phyloP scores from a whole-genome alignment of 1,140 invertebrate species.

The Aricia agestis region DNA sequence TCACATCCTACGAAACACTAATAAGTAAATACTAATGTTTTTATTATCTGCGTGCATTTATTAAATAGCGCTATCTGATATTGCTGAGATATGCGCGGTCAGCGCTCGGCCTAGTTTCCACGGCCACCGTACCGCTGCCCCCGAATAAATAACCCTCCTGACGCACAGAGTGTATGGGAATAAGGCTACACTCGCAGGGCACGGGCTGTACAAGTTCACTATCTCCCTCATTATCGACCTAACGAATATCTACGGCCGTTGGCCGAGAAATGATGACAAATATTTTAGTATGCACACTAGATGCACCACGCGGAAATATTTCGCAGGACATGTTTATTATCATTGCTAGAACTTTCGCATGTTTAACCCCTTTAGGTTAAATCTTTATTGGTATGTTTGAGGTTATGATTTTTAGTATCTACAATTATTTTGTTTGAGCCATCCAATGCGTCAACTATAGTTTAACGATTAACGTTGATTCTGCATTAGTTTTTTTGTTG shows the following conservation, averaged over 20 bases:
- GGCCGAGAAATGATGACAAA: conserved; percentile 25
- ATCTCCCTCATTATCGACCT: conserved; percentile 21
- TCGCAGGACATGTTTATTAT: background rate
- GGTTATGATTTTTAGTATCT: too few relatives aligned
- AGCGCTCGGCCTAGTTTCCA: background rate
- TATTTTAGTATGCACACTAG: conserved; percentile 1
- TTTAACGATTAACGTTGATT: too few relatives aligned
- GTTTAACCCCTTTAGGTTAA: too few relatives aligned
- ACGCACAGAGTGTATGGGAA: background rate
- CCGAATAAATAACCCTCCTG: background rate
- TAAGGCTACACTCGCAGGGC: conserved; percentile 11
- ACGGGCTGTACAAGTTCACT: conserved; percentile 14
- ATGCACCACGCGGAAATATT: background rate
- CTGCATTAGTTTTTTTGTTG: too few relatives aligned
- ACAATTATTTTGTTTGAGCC: too few relatives aligned
- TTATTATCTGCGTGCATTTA: background rate
- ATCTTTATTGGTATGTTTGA: too few relatives aligned
- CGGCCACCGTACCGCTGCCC: background rate
- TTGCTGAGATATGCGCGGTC: conserved; percentile 10
- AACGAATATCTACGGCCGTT: conserved; percentile 31
- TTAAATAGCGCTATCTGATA: conserved; percentile 9
- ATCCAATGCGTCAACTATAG: too few relatives aligned
- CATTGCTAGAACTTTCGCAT: too few relatives aligned
- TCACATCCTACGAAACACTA: background rate
- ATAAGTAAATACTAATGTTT: background rate